Evolutionary conservation across 2,888 invertebrate genomes (phyloP), one percentile per base, ranked within the genome.

Genomic region (Philonicus albiceps): DNA sequence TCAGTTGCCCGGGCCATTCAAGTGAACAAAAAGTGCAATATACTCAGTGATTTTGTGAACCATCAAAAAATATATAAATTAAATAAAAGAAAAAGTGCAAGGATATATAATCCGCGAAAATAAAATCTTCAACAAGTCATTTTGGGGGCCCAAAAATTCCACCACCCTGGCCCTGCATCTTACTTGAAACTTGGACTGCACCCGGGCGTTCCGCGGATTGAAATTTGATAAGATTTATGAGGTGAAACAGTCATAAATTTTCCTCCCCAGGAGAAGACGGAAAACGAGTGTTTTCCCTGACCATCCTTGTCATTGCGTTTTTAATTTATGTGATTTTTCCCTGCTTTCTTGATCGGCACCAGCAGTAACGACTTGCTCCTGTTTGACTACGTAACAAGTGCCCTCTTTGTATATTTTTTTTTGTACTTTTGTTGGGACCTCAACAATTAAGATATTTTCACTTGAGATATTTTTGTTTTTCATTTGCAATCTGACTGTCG

Each of bases 201-300:
- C 64, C 64, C 64, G 87, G 81, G 55, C 27, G 27, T 34, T 16
- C 34, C 72, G 74, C 43, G 30, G 13, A 49, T n/a, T 37, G 73
- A 86, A 88, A 88, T 88, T 88, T 88, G n/a, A 49, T 37, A 49
- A 86, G 87, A 88, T 88, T 88, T 88, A 88, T 88, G 88, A 88
- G 88, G 88, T 88, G 88, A 88, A 88, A 87, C 87, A 87, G 87
- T 88, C 87, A 88, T 88, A 88, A 88, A 88, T 88, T 88, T 86
- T 83, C 53, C 84, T 84, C 40, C 37, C 73, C 40, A 30, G 34
- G 40, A 37, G 49, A 49, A 64, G 22, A 64, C 64, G 27, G 27
- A 64, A 27, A 19, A 64, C 22, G 27, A 86, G 86, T 86, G 86
- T 64, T 34, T 86, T 78, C 30, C 76, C 74, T 86, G 76, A 64